phyloP scores from a whole-genome alignment of 2,888 invertebrate species.

The Drosophila yooni region DNA sequence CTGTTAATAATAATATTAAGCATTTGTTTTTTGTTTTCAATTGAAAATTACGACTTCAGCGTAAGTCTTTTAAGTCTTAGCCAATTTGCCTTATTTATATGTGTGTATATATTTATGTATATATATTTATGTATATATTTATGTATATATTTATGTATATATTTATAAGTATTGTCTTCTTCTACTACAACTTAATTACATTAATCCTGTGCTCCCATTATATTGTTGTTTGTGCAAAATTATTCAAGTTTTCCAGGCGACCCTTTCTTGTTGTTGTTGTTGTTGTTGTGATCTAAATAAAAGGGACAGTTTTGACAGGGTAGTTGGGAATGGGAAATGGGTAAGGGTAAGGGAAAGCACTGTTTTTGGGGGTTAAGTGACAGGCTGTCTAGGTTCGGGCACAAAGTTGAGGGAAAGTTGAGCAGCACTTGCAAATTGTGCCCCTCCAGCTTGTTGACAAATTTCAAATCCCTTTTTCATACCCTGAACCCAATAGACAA shows the following conservation, averaged over 20 bases:
- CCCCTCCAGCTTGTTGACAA: not conserved
- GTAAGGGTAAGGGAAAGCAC: too few species aligned
- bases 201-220: not conserved
- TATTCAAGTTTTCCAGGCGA: constrained; percentile 11
- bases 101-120: not conserved
- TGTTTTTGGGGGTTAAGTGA: not conserved
- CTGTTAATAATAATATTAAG: not conserved
- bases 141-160: not conserved
- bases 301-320: not conserved
- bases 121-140: too few species aligned
- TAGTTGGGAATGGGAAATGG: not conserved
- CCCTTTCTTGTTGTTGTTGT: not conserved
- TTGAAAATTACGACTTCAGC: too few species aligned
- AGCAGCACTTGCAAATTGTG: not conserved
- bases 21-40: too few species aligned
- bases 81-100: not conserved
- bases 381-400: constrained; percentile 1
- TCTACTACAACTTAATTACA: constrained; percentile 19
- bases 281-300: not conserved
- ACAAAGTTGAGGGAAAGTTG: not conserved
- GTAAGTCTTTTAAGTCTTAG: too few species aligned
- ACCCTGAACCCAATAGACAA: not conserved
- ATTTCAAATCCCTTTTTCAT: not conserved
- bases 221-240: not conserved
- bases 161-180: not conserved